Base-by-base conservation (phyloP, 2,888 invertebrate genomes). In the Acrobasis suavella region DNA sequence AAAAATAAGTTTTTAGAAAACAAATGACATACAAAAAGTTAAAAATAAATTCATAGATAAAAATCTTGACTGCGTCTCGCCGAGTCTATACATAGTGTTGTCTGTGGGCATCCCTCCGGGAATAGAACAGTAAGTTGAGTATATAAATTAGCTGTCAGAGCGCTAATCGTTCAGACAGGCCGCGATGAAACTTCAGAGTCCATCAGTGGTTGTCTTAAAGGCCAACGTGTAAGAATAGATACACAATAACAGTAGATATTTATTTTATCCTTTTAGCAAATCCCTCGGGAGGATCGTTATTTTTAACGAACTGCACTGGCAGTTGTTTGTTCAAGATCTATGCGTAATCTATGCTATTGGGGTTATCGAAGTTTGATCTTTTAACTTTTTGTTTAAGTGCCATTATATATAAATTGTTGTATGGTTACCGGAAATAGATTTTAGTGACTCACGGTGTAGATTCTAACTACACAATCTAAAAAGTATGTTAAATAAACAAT, bases 101-200 rank as follows among this genome's bases (percentile, higher is more conserved):
- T 80, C 85, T 85, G 74, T 74, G 77, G 70, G 71, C 71, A 77
- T 80, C 81, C 81, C 82, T 73, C 81, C 81, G 76, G 77, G 85
- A 91, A 92, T 91, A 91, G 90, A 89, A 84, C 84, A 77, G 89
- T 91, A 89, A 90, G 89, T 91, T 88, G 89, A 89, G 89, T 89
- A 89, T 87, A 91, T 91, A 91, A 91, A 92, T 92, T 91, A 91
- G 90, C 91, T 92, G 92, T 91, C 91, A 89, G 79, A 73, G 71
- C 85, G 89, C 91, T 92, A 92, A 92, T 92, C 92, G 92, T 72
- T 90, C 86, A 78, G 89, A 89, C 92, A 91, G 87, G 82, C 89
- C 86, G 87, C 91, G 91, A 89, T 89, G 91, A 91, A 91, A 90
- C 87, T 90, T 85, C 83, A 89, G 89, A 89, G 86, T 86, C 86